phyloP scores from a whole-genome alignment of 2,113 vertebrate species.

The Laticauda colubrina region DNA sequence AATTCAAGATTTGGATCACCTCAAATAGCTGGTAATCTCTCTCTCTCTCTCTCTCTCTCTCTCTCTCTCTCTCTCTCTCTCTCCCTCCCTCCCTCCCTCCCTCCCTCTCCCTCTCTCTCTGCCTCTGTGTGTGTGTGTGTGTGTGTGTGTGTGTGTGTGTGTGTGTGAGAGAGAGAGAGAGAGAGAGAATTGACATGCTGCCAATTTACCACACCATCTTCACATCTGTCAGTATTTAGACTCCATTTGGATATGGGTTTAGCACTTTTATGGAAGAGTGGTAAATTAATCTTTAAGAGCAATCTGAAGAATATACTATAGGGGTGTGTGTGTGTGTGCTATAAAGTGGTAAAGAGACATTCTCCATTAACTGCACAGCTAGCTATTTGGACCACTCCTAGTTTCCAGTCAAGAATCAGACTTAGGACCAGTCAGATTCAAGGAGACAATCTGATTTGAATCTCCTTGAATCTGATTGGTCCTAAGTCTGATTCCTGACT shows the following conservation, averaged over 20 bases:
- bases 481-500: too few relatives aligned
- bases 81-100: too few relatives aligned
- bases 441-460: background rate
- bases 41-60: too few relatives aligned
- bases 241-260: background rate
- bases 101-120: too few relatives aligned
- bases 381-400: background rate
- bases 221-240: background rate
- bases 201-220: background rate
- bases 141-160: too few relatives aligned
- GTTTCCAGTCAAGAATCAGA: background rate
- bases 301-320: background rate
- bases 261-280: background rate
- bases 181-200: background rate
- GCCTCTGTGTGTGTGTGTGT: background rate
- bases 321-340: background rate
- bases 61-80: too few relatives aligned
- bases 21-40: background rate
- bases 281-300: background rate
- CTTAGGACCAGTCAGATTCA: background rate
- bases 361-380: background rate
- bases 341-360: background rate
- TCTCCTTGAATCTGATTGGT: too few relatives aligned
- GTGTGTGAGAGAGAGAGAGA: fast-evolving
- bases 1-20: background rate